Percentiles rank a stretch among this genome's conserved stretches.
These are phyloP conservation scores for Melipona quadrifasciata DNA, from an alignment of 1,140 invertebrate genomes.

Conservation along the genomic window DNA sequence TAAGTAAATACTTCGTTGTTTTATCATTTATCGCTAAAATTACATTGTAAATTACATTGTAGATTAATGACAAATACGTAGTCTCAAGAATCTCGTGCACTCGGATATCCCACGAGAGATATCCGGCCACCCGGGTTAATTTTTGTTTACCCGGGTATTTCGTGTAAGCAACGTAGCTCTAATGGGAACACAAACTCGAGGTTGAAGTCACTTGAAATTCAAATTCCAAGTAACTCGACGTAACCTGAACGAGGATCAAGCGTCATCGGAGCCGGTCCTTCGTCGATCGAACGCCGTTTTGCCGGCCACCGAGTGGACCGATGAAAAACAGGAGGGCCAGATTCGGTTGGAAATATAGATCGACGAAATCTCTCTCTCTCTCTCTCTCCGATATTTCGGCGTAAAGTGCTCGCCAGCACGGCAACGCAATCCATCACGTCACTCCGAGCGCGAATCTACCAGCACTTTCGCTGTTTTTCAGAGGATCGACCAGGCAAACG, in stretches of 20 bases:
- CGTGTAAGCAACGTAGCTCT: too few species aligned
- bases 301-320: background rate
- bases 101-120: too few species aligned
- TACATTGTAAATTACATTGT: too few species aligned
- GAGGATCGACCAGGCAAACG: conserved; percentile 14
- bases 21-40: too few species aligned
- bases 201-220: background rate
- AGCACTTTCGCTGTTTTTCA: conserved; percentile 32
- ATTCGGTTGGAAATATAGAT: conserved; percentile 3
- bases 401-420: background rate
- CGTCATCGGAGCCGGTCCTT: too few species aligned
- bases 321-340: background rate
- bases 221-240: background rate
- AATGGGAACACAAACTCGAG: background rate
- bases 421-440: conserved; percentile 29
- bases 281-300: background rate
- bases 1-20: too few species aligned
- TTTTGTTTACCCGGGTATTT: too few species aligned
- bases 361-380: background rate
- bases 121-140: too few species aligned
- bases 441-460: conserved; percentile 5
- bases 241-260: background rate
- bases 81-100: too few species aligned
- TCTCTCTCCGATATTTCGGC: background rate
- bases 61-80: too few species aligned